phyloP scores from a whole-genome alignment of 2,797 vertebrate species.

The Enteromius trimaculatus region DNA sequence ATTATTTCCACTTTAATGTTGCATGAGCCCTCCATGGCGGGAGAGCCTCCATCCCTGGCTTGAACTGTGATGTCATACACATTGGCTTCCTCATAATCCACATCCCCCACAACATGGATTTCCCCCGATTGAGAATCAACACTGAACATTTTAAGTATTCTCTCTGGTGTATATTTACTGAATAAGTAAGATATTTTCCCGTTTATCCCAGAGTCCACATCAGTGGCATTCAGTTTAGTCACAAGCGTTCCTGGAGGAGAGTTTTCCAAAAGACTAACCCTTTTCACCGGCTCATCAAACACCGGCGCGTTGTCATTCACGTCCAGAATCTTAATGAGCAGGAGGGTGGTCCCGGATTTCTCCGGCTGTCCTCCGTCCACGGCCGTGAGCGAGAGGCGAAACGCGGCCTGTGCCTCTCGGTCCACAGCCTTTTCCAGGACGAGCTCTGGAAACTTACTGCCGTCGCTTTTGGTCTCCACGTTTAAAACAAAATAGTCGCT shows the following conservation, averaged over 20 bases:
- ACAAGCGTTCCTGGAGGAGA: slow-evolving; percentile 84
- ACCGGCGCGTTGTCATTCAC: slow-evolving; percentile 92
- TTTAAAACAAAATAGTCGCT: slow-evolving; percentile 86
- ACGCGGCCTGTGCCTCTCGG: slow-evolving; percentile 85
- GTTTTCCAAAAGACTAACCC: slow-evolving; percentile 86
- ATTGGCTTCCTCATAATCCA: slow-evolving; percentile 88
- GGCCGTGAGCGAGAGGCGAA: slow-evolving; percentile 88
- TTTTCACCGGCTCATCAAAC: slow-evolving; percentile 83
- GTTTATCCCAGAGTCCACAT: slow-evolving; percentile 87
- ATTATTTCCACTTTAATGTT: slow-evolving; percentile 88
- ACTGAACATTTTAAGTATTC: slow-evolving; percentile 79
- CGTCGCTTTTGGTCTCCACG: slow-evolving; percentile 88
- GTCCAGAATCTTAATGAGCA: slow-evolving; percentile 88
- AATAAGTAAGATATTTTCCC: slow-evolving; percentile 89
- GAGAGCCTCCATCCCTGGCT: slow-evolving; percentile 88
- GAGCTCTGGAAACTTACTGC: slow-evolving; percentile 91
- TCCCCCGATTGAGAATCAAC: slow-evolving; percentile 87
- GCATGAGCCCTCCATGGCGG: slow-evolving; percentile 93
- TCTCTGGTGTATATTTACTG: slow-evolving; percentile 88
- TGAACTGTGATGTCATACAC: slow-evolving; percentile 88
- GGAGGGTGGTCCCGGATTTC: slow-evolving; percentile 85
- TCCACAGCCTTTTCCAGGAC: slow-evolving; percentile 89
- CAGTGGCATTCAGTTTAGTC: slow-evolving; percentile 88
- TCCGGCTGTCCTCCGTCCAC: slow-evolving; percentile 89
- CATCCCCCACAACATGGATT: slow-evolving; percentile 81